Evolutionary conservation across 1,140 invertebrate species (phyloP).

Genomic region (Orius laevigatus): DNA sequence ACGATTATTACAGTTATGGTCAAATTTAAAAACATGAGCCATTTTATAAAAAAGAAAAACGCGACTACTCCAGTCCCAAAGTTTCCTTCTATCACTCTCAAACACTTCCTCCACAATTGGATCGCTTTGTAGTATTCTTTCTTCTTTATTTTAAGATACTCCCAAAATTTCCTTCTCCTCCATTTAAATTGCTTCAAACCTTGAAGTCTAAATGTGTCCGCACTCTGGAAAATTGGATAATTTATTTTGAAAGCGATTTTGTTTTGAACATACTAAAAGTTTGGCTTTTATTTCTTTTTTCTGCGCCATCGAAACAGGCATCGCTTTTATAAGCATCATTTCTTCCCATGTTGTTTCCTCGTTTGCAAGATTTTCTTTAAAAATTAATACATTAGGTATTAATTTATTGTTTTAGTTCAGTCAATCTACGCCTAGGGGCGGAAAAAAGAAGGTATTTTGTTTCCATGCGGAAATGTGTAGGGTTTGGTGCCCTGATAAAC

Average conservation of each 20-base stretch:
- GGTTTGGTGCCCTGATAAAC: too few species aligned
- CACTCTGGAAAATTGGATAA: slow-evolving; percentile 35
- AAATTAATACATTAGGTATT: too few species aligned
- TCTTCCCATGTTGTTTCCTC: slow-evolving; percentile 72
- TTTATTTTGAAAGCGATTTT: background rate
- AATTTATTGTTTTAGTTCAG: too few species aligned
- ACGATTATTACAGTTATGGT: slow-evolving; percentile 44
- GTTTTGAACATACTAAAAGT: slow-evolving; percentile 41
- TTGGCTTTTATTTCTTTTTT: slow-evolving; percentile 62
- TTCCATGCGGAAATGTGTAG: too few species aligned
- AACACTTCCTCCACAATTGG: slow-evolving; percentile 49
- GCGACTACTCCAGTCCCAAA: slow-evolving; percentile 64
- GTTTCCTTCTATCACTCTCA: slow-evolving; percentile 59
- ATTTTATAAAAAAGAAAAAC: slow-evolving; percentile 65
- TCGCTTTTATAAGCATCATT: slow-evolving; percentile 67
- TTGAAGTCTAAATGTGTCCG: slow-evolving; percentile 58
- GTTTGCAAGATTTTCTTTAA: slow-evolving; percentile 54
- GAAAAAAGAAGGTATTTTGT: too few species aligned
- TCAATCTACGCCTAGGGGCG: too few species aligned
- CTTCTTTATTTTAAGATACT: slow-evolving; percentile 36
- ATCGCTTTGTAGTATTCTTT: slow-evolving; percentile 46
- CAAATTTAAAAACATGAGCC: slow-evolving; percentile 60
- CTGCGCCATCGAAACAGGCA: slow-evolving; percentile 64
- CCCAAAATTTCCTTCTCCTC: slow-evolving; percentile 52
- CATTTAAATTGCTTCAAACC: slow-evolving; percentile 62